A percentile compares a stretch with the other conserved stretches of the same genome.
phyloP scores from a whole-genome alignment of 1,140 invertebrate species.

The Nixonia krombeini region DNA sequence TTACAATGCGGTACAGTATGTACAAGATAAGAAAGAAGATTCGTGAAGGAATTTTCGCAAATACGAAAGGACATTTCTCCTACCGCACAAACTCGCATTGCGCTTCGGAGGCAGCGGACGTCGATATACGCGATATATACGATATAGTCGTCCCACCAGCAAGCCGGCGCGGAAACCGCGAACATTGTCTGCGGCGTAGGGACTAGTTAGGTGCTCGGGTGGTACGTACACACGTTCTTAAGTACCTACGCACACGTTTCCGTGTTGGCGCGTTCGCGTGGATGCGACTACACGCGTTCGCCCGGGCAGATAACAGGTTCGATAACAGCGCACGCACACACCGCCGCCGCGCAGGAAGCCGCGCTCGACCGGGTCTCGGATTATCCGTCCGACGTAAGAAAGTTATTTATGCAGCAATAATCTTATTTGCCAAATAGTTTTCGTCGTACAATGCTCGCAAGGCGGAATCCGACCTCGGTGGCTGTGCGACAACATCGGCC shows the following conservation, averaged over 20 bases:
- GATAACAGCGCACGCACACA: constrained; percentile 35
- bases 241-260: constrained; percentile 53
- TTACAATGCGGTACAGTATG: too few species aligned
- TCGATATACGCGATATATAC: constrained; percentile 30
- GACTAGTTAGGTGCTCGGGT: constrained; percentile 43
- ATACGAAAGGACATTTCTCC: neutral
- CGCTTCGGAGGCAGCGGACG: constrained; percentile 6
- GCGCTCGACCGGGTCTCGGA: constrained; percentile 30
- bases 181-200: constrained; percentile 48
- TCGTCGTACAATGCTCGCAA: constrained; percentile 45
- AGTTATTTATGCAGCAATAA: constrained; percentile 68
- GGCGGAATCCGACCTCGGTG: constrained; percentile 30
- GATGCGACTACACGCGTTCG: constrained; percentile 26
- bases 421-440: constrained; percentile 66
- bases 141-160: constrained; percentile 20
- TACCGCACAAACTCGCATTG: neutral
- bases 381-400: constrained; percentile 56
- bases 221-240: constrained; percentile 22
- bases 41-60: too few species aligned
- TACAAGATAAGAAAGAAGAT: too few species aligned
- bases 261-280: constrained; percentile 8
- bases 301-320: constrained; percentile 21
- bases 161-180: constrained; percentile 33
- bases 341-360: constrained; percentile 20
- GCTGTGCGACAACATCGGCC: constrained; percentile 28